Evolutionary conservation across 2,797 vertebrate genomes (phyloP).

Genomic region (Coracias cyanogaster): DNA sequence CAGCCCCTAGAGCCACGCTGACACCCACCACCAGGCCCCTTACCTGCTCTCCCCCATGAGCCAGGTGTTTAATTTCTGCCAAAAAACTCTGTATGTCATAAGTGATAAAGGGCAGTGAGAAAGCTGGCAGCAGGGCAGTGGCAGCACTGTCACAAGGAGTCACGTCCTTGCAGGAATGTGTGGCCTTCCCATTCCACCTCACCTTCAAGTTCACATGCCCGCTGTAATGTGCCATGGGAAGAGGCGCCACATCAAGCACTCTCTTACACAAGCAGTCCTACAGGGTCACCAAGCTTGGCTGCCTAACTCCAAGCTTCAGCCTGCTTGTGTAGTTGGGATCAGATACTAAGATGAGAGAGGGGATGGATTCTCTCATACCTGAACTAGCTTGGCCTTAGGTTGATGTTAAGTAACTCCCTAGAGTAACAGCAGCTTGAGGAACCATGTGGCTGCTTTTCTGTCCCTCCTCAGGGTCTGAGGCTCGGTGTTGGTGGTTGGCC

Average conservation of each 20-base stretch:
- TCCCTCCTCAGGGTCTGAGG: neutral
- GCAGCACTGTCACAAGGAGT: neutral
- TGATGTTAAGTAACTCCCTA: neutral
- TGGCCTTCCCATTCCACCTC: neutral
- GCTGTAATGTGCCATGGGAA: fast-evolving
- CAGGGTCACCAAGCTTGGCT: neutral
- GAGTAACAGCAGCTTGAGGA: neutral
- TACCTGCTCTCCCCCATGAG: neutral
- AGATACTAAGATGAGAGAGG: too few species aligned
- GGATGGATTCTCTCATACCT: neutral
- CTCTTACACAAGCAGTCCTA: too few species aligned
- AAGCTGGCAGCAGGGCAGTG: neutral
- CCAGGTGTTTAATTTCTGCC: neutral
- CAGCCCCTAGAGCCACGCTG: fast-evolving
- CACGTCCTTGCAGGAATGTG: fast-evolving
- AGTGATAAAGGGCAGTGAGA: neutral
- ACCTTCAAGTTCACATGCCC: neutral
- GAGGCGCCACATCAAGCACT: fast-evolving
- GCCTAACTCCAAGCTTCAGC: neutral
- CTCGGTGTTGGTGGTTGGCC: neutral
- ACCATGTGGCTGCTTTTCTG: neutral
- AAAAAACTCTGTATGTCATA: neutral
- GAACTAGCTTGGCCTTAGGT: neutral
- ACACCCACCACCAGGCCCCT: neutral
- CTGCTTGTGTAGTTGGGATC: neutral